Evolutionary conservation across 2,797 vertebrate genomes (phyloP).

Genomic region (Pseudomugil tenellus): DNA sequence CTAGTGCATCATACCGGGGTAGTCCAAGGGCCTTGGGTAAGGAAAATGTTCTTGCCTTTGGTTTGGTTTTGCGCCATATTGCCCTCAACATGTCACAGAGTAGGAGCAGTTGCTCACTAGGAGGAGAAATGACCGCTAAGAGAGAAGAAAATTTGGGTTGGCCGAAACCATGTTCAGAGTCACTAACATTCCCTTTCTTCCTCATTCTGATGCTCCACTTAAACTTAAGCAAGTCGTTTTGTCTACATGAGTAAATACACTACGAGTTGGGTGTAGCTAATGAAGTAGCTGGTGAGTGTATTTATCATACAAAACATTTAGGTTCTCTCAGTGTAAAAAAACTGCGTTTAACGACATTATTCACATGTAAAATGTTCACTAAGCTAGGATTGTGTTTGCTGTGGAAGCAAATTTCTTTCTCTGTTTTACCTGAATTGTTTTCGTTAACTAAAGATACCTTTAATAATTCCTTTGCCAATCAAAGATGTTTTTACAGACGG

Average conservation of each 20-base stretch:
- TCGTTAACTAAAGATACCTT: slow-evolving; percentile 11
- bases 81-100: too few species aligned
- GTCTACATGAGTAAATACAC: background rate
- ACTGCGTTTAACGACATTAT: background rate
- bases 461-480: slow-evolving; percentile 10
- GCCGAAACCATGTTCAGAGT: background rate
- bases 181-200: background rate
- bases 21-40: too few species aligned
- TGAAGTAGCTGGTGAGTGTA: background rate
- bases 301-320: background rate
- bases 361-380: background rate
- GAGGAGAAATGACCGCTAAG: too few species aligned
- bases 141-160: too few species aligned
- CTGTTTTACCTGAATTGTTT: slow-evolving; percentile 4
- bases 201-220: background rate
- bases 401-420: background rate
- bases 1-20: too few species aligned
- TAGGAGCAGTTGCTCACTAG: too few species aligned
- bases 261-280: background rate
- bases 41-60: too few species aligned
- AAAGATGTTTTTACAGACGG: slow-evolving; percentile 17
- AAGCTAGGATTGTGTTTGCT: background rate
- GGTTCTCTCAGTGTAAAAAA: background rate
- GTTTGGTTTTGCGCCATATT: too few species aligned
- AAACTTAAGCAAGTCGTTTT: background rate